Percentiles rank a stretch among this genome's conserved stretches.
These are phyloP conservation scores for Fragum sueziense DNA, from an alignment of 2,888 invertebrate species.

Conservation along the genomic window DNA sequence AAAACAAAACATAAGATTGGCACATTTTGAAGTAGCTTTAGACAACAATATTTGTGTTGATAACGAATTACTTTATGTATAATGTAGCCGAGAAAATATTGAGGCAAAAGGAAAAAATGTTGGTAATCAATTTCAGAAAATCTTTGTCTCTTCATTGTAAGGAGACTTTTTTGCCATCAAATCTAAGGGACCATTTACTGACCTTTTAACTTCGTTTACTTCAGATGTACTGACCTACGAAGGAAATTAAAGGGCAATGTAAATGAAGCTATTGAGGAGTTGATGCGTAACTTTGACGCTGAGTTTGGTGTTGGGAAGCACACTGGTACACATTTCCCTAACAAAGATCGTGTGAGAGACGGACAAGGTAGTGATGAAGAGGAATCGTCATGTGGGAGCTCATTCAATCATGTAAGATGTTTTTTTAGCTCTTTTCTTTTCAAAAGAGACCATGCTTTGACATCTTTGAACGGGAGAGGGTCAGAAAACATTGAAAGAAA, in stretches of 20 bases:
- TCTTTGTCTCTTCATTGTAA: too few species aligned
- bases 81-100: too few species aligned
- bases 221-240: conserved; percentile 75
- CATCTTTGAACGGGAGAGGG: too few species aligned
- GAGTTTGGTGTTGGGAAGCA: conserved; percentile 74
- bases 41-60: too few species aligned
- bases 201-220: background rate
- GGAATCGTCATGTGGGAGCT: conserved; percentile 78
- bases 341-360: conserved; percentile 36
- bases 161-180: background rate
- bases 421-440: too few species aligned
- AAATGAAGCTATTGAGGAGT: conserved; percentile 71
- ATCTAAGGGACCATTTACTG: background rate
- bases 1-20: too few species aligned
- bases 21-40: too few species aligned
- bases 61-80: too few species aligned
- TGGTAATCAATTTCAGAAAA: too few species aligned
- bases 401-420: conserved; percentile 76
- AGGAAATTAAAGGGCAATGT: conserved; percentile 73
- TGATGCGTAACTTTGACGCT: conserved; percentile 78
- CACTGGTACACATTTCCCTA: conserved; percentile 52
- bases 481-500: too few species aligned
- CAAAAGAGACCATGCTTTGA: too few species aligned
- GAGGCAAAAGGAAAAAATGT: too few species aligned
- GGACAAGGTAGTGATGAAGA: conserved; percentile 73